phyloP scores from a whole-genome alignment of 2,888 invertebrate genomes.

The Fabriciana adippe region DNA sequence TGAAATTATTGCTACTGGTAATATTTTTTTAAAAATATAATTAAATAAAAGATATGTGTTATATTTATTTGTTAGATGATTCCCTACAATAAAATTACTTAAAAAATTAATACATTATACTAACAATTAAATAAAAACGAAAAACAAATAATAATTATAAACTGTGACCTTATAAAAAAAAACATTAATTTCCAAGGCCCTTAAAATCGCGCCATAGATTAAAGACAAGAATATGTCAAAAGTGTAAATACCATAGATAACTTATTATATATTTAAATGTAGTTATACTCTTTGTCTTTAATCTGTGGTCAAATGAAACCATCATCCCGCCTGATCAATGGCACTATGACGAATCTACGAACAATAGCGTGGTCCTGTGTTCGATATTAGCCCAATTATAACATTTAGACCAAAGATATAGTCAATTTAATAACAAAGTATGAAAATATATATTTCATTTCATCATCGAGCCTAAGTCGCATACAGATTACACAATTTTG shows the following conservation, averaged over 20 bases:
- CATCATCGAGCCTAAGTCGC: slow-evolving; percentile 44
- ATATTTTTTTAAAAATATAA: neutral
- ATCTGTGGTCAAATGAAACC: slow-evolving; percentile 15
- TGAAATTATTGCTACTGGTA: neutral
- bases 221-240: slow-evolving; percentile 5
- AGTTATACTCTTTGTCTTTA: slow-evolving; percentile 16
- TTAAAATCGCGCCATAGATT: slow-evolving; percentile 10
- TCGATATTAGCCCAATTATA: slow-evolving; percentile 52
- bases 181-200: slow-evolving; percentile 15
- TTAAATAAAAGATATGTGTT: neutral
- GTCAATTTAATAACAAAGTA: slow-evolving; percentile 54
- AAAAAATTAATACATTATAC: neutral
- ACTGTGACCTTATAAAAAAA: slow-evolving; percentile 13
- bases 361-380: slow-evolving; percentile 56
- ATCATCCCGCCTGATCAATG: slow-evolving; percentile 38
- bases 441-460: slow-evolving; percentile 60
- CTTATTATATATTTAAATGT: neutral
- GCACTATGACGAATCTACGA: slow-evolving; percentile 50
- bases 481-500: slow-evolving; percentile 43
- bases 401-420: slow-evolving; percentile 52
- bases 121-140: no score
- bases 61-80: no score
- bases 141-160: neutral
- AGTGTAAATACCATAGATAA: neutral
- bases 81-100: neutral